Percentiles rank a stretch among this genome's conserved stretches.
phyloP scores from a whole-genome alignment of 1,140 invertebrate genomes.

The Oedothorax gibbosus region DNA sequence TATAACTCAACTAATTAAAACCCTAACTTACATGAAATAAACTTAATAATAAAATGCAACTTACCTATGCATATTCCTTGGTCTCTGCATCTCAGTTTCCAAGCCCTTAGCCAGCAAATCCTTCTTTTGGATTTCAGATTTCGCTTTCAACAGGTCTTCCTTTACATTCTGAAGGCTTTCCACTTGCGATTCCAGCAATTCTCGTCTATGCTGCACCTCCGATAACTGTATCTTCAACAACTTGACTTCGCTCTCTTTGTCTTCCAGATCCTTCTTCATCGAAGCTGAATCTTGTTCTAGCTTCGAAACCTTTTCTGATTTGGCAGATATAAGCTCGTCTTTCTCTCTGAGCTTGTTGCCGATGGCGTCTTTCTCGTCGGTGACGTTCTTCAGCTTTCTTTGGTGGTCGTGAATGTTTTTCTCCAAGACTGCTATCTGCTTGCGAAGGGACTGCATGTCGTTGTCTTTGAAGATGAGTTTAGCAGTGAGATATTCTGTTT shows the following conservation, averaged over 20 bases:
- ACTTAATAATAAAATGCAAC: no score
- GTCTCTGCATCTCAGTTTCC: constrained; percentile 31
- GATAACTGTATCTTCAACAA: constrained; percentile 26
- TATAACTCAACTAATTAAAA: no score
- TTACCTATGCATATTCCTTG: constrained; percentile 44
- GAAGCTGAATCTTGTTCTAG: background rate
- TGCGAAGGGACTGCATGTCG: background rate
- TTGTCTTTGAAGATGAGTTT: background rate
- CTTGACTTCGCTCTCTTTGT: constrained; percentile 16
- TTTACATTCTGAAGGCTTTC: background rate
- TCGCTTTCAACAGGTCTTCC: constrained; percentile 2
- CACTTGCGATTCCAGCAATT: background rate
- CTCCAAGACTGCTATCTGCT: background rate
- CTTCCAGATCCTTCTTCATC: background rate
- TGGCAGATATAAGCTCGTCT: background rate
- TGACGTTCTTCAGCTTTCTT: background rate
- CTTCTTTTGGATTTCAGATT: background rate
- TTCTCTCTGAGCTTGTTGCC: background rate
- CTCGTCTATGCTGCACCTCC: background rate
- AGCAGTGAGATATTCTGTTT: background rate
- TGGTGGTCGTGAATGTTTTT: background rate
- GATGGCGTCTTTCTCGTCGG: constrained; percentile 11
- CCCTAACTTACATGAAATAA: no score
- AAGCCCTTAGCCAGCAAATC: background rate
- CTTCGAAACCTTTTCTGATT: background rate